Conservation (phyloP, 30 jellyfish, hydroid and myxozoan species). For the Cassiopea andromeda region DNA sequence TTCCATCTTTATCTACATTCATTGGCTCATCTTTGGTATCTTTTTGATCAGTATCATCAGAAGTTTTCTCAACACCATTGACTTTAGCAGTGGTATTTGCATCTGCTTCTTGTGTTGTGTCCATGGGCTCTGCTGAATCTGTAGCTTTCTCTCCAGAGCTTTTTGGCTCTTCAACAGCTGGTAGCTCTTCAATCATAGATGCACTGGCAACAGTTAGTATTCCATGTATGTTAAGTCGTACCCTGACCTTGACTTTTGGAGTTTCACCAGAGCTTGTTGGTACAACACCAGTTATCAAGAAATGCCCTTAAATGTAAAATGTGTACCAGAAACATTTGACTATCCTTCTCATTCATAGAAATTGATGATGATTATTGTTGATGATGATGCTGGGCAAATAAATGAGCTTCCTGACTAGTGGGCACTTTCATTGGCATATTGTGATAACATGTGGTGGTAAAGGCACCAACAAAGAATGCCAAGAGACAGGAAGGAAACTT, state of each 20-base stretch:
- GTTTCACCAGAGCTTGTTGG: constrained; percentile 89
- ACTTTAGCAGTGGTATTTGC: constrained; percentile 19
- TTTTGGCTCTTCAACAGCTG: constrained; percentile 61
- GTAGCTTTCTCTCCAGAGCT: constrained; percentile 53
- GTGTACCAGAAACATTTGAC: too few species aligned
- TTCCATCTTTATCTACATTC: constrained; percentile 8
- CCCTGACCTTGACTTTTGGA: constrained; percentile 84
- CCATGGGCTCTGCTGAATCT: constrained; percentile 83
- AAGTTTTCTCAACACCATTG: constrained; percentile 36
- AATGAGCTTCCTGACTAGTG: too few species aligned
- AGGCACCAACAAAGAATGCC: too few species aligned
- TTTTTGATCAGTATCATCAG: constrained; percentile 2
- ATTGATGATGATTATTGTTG: too few species aligned
- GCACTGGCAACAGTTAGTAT: constrained; percentile 87
- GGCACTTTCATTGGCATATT: too few species aligned
- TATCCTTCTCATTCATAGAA: too few species aligned
- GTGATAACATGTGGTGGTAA: too few species aligned
- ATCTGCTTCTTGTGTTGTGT: constrained; percentile 42
- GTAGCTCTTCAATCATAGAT: constrained; percentile 80
- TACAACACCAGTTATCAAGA: constrained; percentile 75
- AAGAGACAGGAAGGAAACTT: too few species aligned
- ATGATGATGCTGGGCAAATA: too few species aligned
- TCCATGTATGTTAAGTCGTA: constrained; percentile 85
- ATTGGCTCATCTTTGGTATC: constrained; percentile 38
- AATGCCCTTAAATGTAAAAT: constrained; percentile 63